A percentile compares a stretch with the other conserved stretches of the same genome.
These are phyloP conservation scores for Linnaemya tessellans DNA, from an alignment of 2,888 invertebrate species.

Conservation along the genomic window DNA sequence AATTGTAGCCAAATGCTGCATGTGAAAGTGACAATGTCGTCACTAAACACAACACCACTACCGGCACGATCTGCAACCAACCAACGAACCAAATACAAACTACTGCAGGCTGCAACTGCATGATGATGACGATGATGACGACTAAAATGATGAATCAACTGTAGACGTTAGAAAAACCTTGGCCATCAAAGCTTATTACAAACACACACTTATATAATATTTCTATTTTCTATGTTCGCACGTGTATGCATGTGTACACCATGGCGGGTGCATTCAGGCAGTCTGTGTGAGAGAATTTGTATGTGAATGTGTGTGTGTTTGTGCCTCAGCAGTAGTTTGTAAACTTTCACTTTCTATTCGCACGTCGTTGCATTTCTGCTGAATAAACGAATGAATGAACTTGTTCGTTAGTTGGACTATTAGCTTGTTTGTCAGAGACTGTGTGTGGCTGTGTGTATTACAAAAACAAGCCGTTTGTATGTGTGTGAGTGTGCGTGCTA, in stretches of 20 bases:
- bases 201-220: slow-evolving; percentile 7
- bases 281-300: background rate
- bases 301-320: slow-evolving; percentile 5
- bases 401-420: slow-evolving; percentile 30
- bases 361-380: slow-evolving; percentile 42
- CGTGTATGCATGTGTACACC: background rate
- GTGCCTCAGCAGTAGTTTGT: slow-evolving; percentile 42
- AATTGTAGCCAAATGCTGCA: slow-evolving; percentile 50
- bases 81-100: slow-evolving; percentile 17
- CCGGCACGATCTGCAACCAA: slow-evolving; percentile 5
- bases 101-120: slow-evolving; percentile 16
- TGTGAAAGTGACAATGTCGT: slow-evolving; percentile 57
- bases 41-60: slow-evolving; percentile 20
- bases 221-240: slow-evolving; percentile 10
- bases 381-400: slow-evolving; percentile 64
- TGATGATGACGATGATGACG: slow-evolving; percentile 22
- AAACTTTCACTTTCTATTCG: slow-evolving; percentile 60
- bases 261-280: slow-evolving; percentile 34
- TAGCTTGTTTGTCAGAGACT: slow-evolving; percentile 5
- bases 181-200: slow-evolving; percentile 44
- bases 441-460: slow-evolving; percentile 6
- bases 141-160: slow-evolving; percentile 12
- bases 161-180: slow-evolving; percentile 67
- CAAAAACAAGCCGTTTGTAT: slow-evolving; percentile 22
- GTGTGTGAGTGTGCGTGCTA: slow-evolving; percentile 6